Percentiles rank a stretch among this genome's conserved stretches.
These are phyloP conservation scores for Chondrilla cf. caribensis DNA, from an alignment of 37 sponge, comb jelly and placozoan species.

Conservation along the genomic window DNA sequence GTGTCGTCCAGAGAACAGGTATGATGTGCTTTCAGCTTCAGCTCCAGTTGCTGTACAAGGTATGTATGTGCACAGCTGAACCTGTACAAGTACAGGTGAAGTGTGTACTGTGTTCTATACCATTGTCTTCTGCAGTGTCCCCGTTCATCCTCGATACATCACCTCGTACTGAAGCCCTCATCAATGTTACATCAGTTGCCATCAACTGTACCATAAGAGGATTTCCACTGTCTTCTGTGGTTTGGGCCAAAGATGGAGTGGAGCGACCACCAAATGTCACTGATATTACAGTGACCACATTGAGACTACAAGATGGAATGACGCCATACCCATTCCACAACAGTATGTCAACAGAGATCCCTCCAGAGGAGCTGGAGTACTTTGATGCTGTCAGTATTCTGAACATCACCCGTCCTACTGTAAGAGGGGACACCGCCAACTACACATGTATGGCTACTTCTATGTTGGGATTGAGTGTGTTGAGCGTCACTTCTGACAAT, in stretches of 20 bases:
- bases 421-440: slow-evolving; percentile 57
- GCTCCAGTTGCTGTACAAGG: slow-evolving; percentile 66
- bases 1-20: slow-evolving; percentile 43
- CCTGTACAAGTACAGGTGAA: too few species aligned
- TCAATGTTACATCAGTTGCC: neutral
- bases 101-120: too few species aligned
- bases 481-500: slow-evolving; percentile 1
- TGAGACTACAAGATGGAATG: slow-evolving; percentile 3
- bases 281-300: neutral
- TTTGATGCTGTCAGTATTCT: slow-evolving; percentile 45
- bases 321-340: neutral
- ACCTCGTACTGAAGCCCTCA: slow-evolving; percentile 1
- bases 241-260: neutral
- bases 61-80: slow-evolving; percentile 22
- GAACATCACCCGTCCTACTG: slow-evolving; percentile 12
- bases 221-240: neutral
- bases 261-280: neutral
- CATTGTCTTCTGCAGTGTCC: slow-evolving; percentile 31
- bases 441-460: slow-evolving; percentile 60
- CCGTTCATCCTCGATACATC: slow-evolving; percentile 45
- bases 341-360: neutral
- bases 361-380: slow-evolving; percentile 1
- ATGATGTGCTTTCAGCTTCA: slow-evolving; percentile 9
- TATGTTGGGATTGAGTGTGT: neutral
- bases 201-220: slow-evolving; percentile 10